These are phyloP conservation scores for Microtus ochrogaster DNA, from an alignment of 2,113 vertebrate species.

Conservation along the genomic window DNA sequence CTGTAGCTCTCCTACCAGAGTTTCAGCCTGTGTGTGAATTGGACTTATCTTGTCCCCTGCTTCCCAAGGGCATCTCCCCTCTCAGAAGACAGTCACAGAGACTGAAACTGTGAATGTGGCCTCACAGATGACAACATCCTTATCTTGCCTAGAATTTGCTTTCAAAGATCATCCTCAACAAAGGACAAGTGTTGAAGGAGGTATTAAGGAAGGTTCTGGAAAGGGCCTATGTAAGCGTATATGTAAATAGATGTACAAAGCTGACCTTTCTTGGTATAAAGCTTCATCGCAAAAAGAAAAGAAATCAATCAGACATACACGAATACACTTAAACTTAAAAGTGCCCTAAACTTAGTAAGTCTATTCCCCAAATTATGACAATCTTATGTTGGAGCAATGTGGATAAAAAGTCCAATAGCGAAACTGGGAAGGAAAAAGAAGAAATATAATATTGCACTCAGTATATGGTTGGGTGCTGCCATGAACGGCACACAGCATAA, in stretches of 20 bases:
- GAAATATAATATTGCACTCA: not conserved
- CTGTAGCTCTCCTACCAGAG: not conserved
- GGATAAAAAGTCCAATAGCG: not conserved
- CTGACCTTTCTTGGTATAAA: not conserved
- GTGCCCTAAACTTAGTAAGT: not conserved
- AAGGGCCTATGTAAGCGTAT: not conserved
- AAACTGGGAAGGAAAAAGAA: not conserved
- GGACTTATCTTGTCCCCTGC: not conserved
- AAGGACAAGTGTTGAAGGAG: not conserved
- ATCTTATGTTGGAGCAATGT: not conserved
- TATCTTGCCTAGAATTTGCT: not conserved
- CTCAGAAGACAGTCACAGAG: not conserved
- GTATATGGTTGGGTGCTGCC: not conserved
- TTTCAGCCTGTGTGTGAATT: not conserved
- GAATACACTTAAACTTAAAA: slow-evolving; percentile 1
- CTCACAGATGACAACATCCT: not conserved
- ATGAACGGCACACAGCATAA: not conserved
- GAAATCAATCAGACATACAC: not conserved
- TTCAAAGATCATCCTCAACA: not conserved
- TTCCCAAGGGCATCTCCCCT: not conserved
- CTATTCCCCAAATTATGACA: not conserved
- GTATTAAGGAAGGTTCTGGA: not conserved
- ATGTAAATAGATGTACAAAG: not conserved
- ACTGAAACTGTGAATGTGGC: not conserved
- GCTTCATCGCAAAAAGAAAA: not conserved